Evolutionary conservation across 2,113 vertebrate genomes (phyloP).

Genomic region (Tursiops truncatus): DNA sequence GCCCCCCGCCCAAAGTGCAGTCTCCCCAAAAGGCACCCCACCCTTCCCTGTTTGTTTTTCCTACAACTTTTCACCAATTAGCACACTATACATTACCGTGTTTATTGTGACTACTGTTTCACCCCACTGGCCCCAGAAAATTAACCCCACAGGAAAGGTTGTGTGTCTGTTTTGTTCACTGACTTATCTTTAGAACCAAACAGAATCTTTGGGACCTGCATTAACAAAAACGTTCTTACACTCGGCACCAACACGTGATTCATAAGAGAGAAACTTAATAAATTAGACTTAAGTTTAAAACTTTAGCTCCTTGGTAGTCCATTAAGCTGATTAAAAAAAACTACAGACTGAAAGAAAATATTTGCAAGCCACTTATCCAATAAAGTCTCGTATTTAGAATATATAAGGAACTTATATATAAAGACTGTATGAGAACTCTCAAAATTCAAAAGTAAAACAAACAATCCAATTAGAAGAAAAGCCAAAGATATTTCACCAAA

Average conservation of each 20-base stretch:
- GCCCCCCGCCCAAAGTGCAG: too few relatives aligned
- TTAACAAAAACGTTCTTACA: background rate
- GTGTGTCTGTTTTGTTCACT: background rate
- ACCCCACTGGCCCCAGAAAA: background rate
- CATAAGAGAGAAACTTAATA: background rate
- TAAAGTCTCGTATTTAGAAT: background rate
- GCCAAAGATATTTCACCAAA: background rate
- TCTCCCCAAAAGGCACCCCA: background rate
- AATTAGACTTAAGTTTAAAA: background rate
- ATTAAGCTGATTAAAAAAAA: background rate
- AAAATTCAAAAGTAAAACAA: background rate
- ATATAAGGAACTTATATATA: background rate
- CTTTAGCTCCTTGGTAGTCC: background rate
- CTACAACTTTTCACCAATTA: background rate
- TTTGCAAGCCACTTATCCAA: background rate
- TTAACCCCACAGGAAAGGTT: background rate
- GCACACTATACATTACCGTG: background rate
- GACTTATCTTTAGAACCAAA: background rate
- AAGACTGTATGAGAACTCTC: background rate
- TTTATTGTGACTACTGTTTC: background rate
- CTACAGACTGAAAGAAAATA: background rate
- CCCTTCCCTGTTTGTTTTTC: background rate
- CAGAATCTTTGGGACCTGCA: background rate
- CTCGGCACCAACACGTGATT: accelerated
- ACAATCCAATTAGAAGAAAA: background rate